phyloP scores from a whole-genome alignment of 2,888 invertebrate genomes.

The Dasysyrphus tricinctus region DNA sequence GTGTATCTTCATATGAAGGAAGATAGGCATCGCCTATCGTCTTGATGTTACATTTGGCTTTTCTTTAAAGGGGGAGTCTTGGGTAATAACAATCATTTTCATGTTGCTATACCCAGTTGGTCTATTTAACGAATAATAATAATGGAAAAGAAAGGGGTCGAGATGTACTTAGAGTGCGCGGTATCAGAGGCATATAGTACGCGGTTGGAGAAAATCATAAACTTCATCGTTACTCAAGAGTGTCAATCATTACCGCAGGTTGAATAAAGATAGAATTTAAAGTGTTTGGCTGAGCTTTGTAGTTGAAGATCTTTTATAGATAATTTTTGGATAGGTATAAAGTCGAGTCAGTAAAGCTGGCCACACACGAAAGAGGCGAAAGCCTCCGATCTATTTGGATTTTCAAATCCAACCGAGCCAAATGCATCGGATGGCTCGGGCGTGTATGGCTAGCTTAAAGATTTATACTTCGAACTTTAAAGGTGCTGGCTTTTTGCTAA shows the following conservation, averaged over 20 bases:
- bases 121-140: slow-evolving; percentile 60
- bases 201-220: slow-evolving; percentile 63
- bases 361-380: too few species aligned
- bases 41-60: slow-evolving; percentile 30
- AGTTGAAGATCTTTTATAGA: neutral
- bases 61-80: slow-evolving; percentile 19
- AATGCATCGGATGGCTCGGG: too few species aligned
- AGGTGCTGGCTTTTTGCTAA: too few species aligned
- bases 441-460: too few species aligned
- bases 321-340: neutral
- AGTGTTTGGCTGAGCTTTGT: slow-evolving; percentile 24
- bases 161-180: slow-evolving; percentile 24
- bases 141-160: slow-evolving; percentile 47
- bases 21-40: slow-evolving; percentile 62
- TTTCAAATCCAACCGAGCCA: too few species aligned
- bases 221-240: slow-evolving; percentile 69
- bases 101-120: slow-evolving; percentile 55
- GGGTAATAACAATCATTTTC: slow-evolving; percentile 64
- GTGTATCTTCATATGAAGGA: slow-evolving; percentile 39
- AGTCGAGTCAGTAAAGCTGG: neutral
- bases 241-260: slow-evolving; percentile 65
- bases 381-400: too few species aligned
- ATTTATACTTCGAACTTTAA: too few species aligned
- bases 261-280: slow-evolving; percentile 18
- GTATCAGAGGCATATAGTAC: neutral